Evolutionary conservation across 2,888 invertebrate species (phyloP).

Genomic region (Diploptera punctata): DNA sequence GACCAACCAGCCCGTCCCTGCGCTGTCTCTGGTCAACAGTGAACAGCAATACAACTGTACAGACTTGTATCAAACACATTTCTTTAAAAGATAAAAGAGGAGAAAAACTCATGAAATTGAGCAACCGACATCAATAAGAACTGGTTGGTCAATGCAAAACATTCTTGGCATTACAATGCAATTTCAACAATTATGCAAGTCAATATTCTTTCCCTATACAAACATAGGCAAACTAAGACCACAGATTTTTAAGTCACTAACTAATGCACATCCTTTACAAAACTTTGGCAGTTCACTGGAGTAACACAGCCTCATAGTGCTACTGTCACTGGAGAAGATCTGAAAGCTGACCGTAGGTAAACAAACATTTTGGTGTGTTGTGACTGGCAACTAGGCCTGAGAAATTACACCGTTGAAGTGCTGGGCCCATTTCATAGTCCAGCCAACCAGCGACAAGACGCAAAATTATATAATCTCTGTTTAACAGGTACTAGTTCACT

Average conservation of each 20-base stretch:
- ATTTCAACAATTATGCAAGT: background rate
- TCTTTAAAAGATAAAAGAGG: slow-evolving; percentile 12
- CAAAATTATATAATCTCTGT: too few species aligned
- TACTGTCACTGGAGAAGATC: background rate
- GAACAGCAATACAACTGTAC: background rate
- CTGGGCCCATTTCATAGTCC: too few species aligned
- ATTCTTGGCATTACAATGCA: background rate
- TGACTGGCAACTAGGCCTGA: background rate
- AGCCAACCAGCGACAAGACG: too few species aligned
- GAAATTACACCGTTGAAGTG: too few species aligned
- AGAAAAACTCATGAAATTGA: slow-evolving; percentile 19
- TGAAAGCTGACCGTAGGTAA: background rate
- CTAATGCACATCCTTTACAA: background rate
- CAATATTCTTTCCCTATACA: background rate
- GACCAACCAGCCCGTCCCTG: slow-evolving; percentile 8
- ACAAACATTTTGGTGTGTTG: background rate
- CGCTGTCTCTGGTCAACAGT: slow-evolving; percentile 6
- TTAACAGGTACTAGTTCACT: slow-evolving; percentile 35
- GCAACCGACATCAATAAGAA: background rate
- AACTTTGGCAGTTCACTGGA: slow-evolving; percentile 18
- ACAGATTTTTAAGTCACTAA: too few species aligned
- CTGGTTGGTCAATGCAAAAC: background rate
- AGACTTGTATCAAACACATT: background rate
- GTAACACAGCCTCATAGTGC: background rate
- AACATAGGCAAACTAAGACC: background rate